Conservation (phyloP, 2,797 vertebrate species). For the Carduelis carduelis region DNA sequence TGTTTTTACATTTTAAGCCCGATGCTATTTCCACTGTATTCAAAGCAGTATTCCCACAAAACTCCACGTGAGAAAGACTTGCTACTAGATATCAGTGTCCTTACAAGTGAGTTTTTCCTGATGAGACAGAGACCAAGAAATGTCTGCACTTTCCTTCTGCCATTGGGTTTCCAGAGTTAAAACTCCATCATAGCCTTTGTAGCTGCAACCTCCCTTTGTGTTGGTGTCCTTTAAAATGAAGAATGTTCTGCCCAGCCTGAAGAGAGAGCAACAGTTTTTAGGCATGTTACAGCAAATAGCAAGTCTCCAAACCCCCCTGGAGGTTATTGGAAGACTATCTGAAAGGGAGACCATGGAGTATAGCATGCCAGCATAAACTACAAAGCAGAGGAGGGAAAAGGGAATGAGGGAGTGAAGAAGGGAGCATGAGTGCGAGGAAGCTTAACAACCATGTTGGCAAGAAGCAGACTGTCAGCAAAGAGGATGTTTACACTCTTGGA, state of each 20-base stretch:
- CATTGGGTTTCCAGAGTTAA: neutral
- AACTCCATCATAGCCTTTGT: neutral
- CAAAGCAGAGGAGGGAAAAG: neutral
- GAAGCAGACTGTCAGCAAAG: neutral
- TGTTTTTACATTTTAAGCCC: neutral
- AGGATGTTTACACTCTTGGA: neutral
- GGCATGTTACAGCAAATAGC: neutral
- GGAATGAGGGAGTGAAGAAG: neutral
- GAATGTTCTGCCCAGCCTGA: neutral
- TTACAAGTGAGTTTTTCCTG: neutral
- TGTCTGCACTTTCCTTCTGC: neutral
- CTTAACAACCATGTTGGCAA: neutral
- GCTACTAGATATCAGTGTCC: neutral
- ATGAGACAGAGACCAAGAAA: neutral
- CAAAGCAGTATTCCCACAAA: neutral
- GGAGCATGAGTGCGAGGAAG: neutral
- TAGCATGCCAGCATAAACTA: neutral
- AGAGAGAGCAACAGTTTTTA: neutral
- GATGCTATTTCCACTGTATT: neutral
- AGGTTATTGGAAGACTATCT: neutral
- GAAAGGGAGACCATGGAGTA: neutral
- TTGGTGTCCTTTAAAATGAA: neutral
- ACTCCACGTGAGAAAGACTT: neutral
- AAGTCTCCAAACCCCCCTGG: neutral
- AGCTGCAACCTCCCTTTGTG: neutral